These are phyloP conservation scores for Podarcis siculus DNA, from an alignment of 2,797 vertebrate genomes.

Conservation along the genomic window DNA sequence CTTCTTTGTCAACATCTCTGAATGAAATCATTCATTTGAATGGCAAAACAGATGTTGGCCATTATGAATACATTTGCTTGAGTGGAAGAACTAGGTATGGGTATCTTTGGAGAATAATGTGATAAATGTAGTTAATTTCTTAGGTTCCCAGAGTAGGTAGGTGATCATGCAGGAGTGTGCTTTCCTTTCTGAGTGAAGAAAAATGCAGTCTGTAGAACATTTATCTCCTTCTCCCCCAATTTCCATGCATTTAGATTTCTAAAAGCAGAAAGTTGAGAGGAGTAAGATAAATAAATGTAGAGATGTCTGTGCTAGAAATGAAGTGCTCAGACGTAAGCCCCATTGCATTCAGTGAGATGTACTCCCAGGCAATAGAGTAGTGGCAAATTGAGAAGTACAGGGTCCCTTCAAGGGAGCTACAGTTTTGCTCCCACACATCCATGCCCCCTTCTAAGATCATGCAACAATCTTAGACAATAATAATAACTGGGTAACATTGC, in stretches of 20 bases:
- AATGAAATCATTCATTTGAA: slow-evolving; percentile 34
- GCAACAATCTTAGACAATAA: no score
- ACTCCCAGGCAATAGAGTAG: no score
- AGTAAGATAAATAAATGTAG: background rate
- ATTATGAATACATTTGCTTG: slow-evolving; percentile 24
- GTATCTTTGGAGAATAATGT: background rate
- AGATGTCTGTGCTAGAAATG: background rate
- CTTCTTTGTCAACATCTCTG: background rate
- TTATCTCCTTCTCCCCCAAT: background rate
- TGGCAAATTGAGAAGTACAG: no score
- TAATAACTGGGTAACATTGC: no score
- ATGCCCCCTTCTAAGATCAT: no score
- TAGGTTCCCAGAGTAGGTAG: slow-evolving; percentile 8
- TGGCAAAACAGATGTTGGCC: background rate
- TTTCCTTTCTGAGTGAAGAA: slow-evolving; percentile 27
- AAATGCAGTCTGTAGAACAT: slow-evolving; percentile 3
- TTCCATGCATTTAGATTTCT: slow-evolving; percentile 9
- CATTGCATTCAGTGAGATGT: no score
- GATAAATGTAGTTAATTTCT: slow-evolving; percentile 36
- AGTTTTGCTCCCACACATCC: no score
- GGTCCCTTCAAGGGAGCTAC: no score
- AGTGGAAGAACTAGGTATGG: slow-evolving; percentile 10
- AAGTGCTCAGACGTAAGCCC: no score
- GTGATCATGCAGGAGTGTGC: background rate
- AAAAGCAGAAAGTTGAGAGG: background rate